A percentile compares a stretch with the other conserved stretches of the same genome.
These are phyloP conservation scores for Endomychus coccineus DNA, from an alignment of 2,888 invertebrate species.

Conservation along the genomic window DNA sequence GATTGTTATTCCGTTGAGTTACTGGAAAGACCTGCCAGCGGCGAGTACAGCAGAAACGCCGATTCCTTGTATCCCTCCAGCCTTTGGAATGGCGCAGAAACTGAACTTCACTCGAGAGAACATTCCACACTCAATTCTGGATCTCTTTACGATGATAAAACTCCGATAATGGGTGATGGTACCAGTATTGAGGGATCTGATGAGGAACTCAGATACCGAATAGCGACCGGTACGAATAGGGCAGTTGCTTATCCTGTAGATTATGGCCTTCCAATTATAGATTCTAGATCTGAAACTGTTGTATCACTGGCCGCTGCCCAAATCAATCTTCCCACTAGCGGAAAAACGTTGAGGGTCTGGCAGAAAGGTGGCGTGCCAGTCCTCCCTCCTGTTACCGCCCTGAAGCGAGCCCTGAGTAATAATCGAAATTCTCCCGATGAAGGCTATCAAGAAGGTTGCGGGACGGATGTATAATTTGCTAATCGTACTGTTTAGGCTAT, in stretches of 20 bases:
- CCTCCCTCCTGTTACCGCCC: slow-evolving; percentile 74
- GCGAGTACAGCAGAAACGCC: slow-evolving; percentile 70
- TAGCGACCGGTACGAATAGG: slow-evolving; percentile 33
- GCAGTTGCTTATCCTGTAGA: slow-evolving; percentile 62
- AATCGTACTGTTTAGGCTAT: slow-evolving; percentile 7
- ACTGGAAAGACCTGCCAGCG: slow-evolving; percentile 55
- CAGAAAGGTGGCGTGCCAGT: slow-evolving; percentile 82
- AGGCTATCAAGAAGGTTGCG: slow-evolving; percentile 88
- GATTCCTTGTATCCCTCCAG: slow-evolving; percentile 75
- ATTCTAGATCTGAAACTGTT: slow-evolving; percentile 36
- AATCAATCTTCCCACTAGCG: slow-evolving; percentile 49
- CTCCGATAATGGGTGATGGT: slow-evolving; percentile 63
- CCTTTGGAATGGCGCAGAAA: slow-evolving; percentile 58
- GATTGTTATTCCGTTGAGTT: slow-evolving; percentile 32
- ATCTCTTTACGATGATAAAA: slow-evolving; percentile 62
- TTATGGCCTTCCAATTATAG: slow-evolving; percentile 67
- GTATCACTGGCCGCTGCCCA: slow-evolving; percentile 41
- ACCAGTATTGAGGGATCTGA: slow-evolving; percentile 53
- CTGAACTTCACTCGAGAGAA: slow-evolving; percentile 47
- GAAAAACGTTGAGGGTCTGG: slow-evolving; percentile 81
- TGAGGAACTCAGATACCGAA: slow-evolving; percentile 60
- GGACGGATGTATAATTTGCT: slow-evolving; percentile 72
- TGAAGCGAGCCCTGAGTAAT: slow-evolving; percentile 75
- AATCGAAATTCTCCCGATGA: slow-evolving; percentile 84
- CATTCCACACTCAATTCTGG: slow-evolving; percentile 52